Conservation (phyloP, 2,888 invertebrate genomes). For the Eristalis pertinax region DNA sequence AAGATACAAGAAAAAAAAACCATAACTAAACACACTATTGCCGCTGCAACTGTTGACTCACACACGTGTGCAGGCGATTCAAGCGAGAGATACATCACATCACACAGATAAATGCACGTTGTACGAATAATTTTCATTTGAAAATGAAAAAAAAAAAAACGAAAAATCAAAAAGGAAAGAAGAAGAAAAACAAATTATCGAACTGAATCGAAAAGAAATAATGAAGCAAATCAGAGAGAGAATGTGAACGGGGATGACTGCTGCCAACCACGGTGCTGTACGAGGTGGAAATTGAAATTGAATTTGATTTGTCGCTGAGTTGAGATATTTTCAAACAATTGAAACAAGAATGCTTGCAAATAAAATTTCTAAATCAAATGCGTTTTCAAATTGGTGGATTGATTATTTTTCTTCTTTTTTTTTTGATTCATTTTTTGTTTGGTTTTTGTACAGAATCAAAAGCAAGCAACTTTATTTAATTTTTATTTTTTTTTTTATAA, state of each 20-base stretch:
- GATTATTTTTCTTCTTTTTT: constrained; percentile 4
- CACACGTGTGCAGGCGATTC: constrained; percentile 39
- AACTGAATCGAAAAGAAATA: neutral
- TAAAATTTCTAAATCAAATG: constrained; percentile 62
- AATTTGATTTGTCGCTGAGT: constrained; percentile 15
- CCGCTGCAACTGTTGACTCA: constrained; percentile 9
- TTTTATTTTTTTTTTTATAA: neutral
- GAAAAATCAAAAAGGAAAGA: constrained; percentile 12
- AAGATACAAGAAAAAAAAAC: neutral
- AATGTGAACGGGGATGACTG: constrained; percentile 3
- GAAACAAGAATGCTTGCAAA: constrained; percentile 62
- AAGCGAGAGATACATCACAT: constrained; percentile 13
- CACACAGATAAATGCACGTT: constrained; percentile 13
- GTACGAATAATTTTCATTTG: neutral
- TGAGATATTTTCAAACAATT: constrained; percentile 14
- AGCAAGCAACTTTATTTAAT: neutral
- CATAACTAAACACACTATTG: constrained; percentile 1
- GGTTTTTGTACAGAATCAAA: neutral
- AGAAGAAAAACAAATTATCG: constrained; percentile 2
- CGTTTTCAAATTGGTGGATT: constrained; percentile 61
- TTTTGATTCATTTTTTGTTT: neutral
- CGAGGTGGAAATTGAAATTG: constrained; percentile 12
- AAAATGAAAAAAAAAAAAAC: too few species aligned
- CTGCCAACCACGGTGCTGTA: constrained; percentile 18
- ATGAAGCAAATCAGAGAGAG: constrained; percentile 59